These are phyloP conservation scores for Pyrrhia umbra DNA, from an alignment of 2,888 invertebrate species.

Conservation along the genomic window DNA sequence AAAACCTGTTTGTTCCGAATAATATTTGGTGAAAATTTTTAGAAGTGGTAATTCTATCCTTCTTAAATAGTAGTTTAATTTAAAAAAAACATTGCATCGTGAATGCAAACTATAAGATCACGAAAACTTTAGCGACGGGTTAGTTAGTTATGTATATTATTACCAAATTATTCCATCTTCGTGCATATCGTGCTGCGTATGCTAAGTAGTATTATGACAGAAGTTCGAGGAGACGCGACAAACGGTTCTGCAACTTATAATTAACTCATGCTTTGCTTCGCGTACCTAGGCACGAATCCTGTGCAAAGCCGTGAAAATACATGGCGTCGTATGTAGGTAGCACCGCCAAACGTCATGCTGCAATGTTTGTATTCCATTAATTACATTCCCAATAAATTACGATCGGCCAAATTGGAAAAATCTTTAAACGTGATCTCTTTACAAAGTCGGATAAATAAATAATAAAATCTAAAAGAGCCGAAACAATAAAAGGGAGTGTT, in stretches of 20 bases:
- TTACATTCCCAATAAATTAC: not conserved
- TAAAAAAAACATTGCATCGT: not conserved
- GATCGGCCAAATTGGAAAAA: not conserved
- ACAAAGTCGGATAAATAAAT: slow-evolving; percentile 23
- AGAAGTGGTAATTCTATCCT: slow-evolving; percentile 6
- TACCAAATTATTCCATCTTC: slow-evolving; percentile 38
- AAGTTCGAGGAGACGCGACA: slow-evolving; percentile 37
- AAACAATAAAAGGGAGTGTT: slow-evolving; percentile 58
- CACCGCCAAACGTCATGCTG: slow-evolving; percentile 14
- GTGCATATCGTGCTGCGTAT: slow-evolving; percentile 32
- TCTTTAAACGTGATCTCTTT: slow-evolving; percentile 3
- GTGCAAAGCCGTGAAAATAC: slow-evolving; percentile 44
- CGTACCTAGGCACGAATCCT: slow-evolving; percentile 29
- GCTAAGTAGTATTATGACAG: slow-evolving; percentile 43
- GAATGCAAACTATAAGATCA: not conserved
- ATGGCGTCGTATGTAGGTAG: slow-evolving; percentile 1
- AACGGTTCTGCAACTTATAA: slow-evolving; percentile 62
- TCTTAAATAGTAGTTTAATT: not conserved
- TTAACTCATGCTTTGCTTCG: slow-evolving; percentile 54
- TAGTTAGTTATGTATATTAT: slow-evolving; percentile 10
- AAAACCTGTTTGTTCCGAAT: slow-evolving; percentile 20
- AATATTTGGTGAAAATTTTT: slow-evolving; percentile 3
- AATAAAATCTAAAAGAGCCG: slow-evolving; percentile 45
- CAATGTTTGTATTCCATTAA: slow-evolving; percentile 13
- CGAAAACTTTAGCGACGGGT: not conserved